These are phyloP conservation scores for Sardinella longiceps DNA, from an alignment of 2,797 vertebrate species.

Conservation along the genomic window DNA sequence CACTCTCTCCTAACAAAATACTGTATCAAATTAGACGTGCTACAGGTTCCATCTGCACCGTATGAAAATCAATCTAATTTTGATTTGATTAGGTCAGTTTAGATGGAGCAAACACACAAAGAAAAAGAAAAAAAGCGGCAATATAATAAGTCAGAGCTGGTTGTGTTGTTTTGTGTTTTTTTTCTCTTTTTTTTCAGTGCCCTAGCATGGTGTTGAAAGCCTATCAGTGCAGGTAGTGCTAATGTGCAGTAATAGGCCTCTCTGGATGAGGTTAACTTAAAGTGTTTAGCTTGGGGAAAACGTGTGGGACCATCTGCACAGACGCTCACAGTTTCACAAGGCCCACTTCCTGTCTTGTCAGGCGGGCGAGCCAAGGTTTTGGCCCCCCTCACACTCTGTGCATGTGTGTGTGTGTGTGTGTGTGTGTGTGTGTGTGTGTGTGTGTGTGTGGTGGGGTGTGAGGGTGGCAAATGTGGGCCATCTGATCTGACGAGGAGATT, in stretches of 20 bases:
- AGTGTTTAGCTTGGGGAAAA: conserved; percentile 48
- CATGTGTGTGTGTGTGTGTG: no score
- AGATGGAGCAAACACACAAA: conserved; percentile 47
- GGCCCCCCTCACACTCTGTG: not conserved
- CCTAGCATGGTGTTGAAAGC: conserved; percentile 35
- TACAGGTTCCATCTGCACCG: conserved; percentile 77
- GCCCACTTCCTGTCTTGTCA: not conserved
- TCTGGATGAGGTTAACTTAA: not conserved
- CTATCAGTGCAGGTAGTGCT: conserved; percentile 62
- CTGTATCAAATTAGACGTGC: conserved; percentile 70
- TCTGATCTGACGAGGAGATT: not conserved
- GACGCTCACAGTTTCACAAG: conserved; percentile 44
- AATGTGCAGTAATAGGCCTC: conserved; percentile 48
- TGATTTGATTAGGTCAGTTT: conserved; percentile 76
- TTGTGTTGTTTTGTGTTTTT: not conserved
- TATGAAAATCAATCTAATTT: conserved; percentile 74
- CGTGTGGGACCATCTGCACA: conserved; percentile 64
- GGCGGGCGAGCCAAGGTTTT: not conserved
- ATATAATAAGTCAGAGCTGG: not conserved
- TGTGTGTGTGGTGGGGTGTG: no score
- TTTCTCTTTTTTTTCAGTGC: conserved; percentile 53
- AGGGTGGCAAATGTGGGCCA: not conserved
- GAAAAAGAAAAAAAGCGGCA: no score
- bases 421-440: no score
- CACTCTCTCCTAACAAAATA: conserved; percentile 67